Base-by-base conservation (phyloP, 2,888 invertebrate species). In the Megamerina dolium region DNA sequence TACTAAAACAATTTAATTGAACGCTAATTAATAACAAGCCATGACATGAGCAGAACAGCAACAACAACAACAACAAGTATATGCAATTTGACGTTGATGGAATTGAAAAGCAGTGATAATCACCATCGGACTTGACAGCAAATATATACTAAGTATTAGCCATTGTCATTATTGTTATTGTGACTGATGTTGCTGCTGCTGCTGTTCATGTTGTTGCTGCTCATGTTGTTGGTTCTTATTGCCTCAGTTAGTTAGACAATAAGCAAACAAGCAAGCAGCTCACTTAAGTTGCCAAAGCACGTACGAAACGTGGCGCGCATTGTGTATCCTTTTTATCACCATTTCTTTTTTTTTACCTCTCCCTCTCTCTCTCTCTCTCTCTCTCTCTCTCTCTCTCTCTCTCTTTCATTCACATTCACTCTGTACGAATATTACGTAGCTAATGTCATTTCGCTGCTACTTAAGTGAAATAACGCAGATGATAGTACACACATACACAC, bases 81-180 rank as follows among this genome's bases (percentile, higher is more conserved):
- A 27, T 27, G 10, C 26, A 23, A 17, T 26, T 17, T 26, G 21
- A 31, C 23, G 21, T 21, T 38, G 37, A 19, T 21, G 41, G 23
- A 41, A 37, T 45, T 41, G 41, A 41, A 45, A 40, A 41, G 41
- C 41, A 39, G 33, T 30, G 38, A 47, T 47, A 47, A 47, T 43
- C 37, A n/a, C n/a, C n/a, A n/a, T n/a, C n/a, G 43, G 27, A 37
- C 41, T 35, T 43, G 43, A 41, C 47, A 43, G 37, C 19, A 21
- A 26, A n/a, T n/a, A n/a, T n/a, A n/a, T n/a, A n/a, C n/a, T n/a
- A n/a, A n/a, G n/a, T n/a, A n/a, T n/a, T n/a, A n/a, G n/a, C n/a
- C n/a, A n/a, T n/a, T n/a, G n/a, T n/a, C n/a, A n/a, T n/a, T n/a
- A n/a, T n/a, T n/a, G n/a, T n/a, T n/a, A n/a, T n/a, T n/a, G n/a